A percentile compares a stretch with the other conserved stretches of the same genome.
These are phyloP conservation scores for Pedionomus torquatus DNA, from an alignment of 2,113 vertebrate species.

Conservation along the genomic window DNA sequence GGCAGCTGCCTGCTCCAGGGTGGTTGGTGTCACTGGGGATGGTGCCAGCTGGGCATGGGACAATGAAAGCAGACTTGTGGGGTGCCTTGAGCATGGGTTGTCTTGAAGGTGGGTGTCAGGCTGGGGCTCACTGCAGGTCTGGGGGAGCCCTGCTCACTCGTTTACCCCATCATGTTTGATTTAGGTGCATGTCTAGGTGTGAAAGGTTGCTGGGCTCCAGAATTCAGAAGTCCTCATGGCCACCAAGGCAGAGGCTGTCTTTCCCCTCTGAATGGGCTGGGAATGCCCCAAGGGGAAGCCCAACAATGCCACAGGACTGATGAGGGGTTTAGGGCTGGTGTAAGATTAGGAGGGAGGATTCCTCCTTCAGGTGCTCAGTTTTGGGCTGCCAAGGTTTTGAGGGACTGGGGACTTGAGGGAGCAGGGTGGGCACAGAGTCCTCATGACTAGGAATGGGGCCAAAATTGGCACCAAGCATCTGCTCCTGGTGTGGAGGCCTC, in stretches of 20 bases:
- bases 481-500: neutral
- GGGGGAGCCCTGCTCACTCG: rapidly evolving
- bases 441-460: rapidly evolving
- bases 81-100: neutral
- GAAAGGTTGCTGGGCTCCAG: neutral
- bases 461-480: rapidly evolving
- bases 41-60: rapidly evolving
- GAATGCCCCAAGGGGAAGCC: neutral
- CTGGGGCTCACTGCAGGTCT: rapidly evolving
- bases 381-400: neutral
- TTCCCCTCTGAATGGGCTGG: neutral
- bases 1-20: neutral
- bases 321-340: neutral
- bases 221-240: neutral
- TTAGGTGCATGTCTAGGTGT: neutral
- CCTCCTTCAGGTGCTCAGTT: neutral
- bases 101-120: neutral
- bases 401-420: neutral
- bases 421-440: neutral
- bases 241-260: neutral
- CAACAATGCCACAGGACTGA: rapidly evolving
- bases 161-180: neutral
- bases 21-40: neutral
- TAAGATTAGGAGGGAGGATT: neutral
- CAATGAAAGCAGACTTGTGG: neutral